Conservation (phyloP, 2,113 vertebrate genomes). For the Lonchura striata region DNA sequence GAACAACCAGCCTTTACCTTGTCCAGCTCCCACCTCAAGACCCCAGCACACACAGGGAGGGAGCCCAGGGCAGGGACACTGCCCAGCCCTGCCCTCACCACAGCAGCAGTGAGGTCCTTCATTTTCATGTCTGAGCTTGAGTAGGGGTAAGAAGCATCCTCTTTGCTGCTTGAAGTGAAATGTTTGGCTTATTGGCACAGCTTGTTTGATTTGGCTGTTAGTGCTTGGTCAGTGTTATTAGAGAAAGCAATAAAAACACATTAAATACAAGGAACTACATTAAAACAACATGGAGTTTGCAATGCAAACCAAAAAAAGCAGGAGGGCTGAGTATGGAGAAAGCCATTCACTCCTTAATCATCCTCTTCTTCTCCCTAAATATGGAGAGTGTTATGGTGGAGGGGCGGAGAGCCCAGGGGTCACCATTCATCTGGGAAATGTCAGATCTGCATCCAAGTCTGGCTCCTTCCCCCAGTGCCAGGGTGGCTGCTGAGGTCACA, state of each 20-base stretch:
- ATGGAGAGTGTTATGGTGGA: neutral
- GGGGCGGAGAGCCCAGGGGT: neutral
- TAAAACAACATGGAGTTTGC: constrained; percentile 9
- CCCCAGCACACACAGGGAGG: neutral
- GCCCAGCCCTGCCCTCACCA: neutral
- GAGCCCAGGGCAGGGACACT: neutral
- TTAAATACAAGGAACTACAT: constrained; percentile 38
- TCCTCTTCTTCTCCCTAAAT: neutral
- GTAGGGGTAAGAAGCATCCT: neutral
- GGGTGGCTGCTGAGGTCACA: neutral
- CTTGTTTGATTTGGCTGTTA: constrained; percentile 59
- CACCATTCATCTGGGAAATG: neutral
- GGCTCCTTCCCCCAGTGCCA: neutral
- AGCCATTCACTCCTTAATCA: neutral
- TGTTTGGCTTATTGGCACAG: constrained; percentile 35
- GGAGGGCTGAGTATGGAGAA: neutral
- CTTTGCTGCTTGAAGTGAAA: constrained; percentile 11
- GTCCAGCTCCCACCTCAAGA: neutral
- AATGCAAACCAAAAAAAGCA: constrained; percentile 1
- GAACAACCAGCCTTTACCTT: neutral
- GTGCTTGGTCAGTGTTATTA: constrained; percentile 5
- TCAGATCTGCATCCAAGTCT: neutral
- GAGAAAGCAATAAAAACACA: constrained; percentile 50
- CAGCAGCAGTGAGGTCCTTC: neutral
- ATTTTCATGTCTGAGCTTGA: neutral